Percentiles rank a stretch among this genome's conserved stretches.
phyloP scores from a whole-genome alignment of 2,113 vertebrate genomes.

The Chunga burmeisteri region DNA sequence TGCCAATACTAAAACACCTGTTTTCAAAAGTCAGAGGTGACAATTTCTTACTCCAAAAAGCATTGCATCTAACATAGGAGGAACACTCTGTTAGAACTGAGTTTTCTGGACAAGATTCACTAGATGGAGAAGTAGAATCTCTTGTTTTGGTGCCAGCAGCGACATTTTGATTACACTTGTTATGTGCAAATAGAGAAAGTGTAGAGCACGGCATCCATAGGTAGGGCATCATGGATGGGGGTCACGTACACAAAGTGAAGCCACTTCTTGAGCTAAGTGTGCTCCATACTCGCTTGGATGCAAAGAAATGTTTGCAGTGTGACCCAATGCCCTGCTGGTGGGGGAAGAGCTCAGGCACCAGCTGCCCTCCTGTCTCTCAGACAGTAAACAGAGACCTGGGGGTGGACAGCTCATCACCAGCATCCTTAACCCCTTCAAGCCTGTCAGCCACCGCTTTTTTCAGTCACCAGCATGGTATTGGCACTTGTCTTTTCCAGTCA shows the following conservation, averaged over 20 bases:
- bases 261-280: background rate
- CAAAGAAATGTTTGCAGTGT: background rate
- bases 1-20: background rate
- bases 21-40: background rate
- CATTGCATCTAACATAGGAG: background rate
- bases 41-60: background rate
- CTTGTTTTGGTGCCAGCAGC: background rate
- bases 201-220: background rate
- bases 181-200: background rate
- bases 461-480: background rate
- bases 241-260: background rate
- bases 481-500: background rate
- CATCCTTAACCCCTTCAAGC: background rate
- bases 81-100: background rate
- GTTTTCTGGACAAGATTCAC: background rate
- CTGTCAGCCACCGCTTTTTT: background rate
- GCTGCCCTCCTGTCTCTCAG: background rate
- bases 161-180: background rate
- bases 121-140: background rate
- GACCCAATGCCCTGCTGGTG: background rate
- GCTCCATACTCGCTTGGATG: background rate
- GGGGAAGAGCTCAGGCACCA: background rate
- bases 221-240: accelerated
- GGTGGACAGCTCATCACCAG: background rate
- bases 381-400: background rate